A percentile compares a stretch with the other conserved stretches of the same genome.
These are phyloP conservation scores for Lagodon rhomboides DNA, from an alignment of 2,797 vertebrate genomes.

Conservation along the genomic window DNA sequence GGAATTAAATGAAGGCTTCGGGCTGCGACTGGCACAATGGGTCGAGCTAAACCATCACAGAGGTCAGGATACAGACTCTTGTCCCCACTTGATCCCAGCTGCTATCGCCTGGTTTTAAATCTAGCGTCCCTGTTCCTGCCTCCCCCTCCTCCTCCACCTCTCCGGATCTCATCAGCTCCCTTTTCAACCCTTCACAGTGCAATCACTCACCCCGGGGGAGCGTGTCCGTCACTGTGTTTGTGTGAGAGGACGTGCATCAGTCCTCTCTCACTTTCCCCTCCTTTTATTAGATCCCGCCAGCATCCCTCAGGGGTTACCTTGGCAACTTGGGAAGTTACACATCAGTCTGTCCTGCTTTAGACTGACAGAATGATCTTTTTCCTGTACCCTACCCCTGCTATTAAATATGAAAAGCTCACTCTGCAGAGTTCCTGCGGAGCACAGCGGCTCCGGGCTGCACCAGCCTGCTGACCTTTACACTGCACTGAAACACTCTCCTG, in stretches of 20 bases:
- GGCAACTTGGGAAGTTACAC: slow-evolving; percentile 61
- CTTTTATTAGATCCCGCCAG: slow-evolving; percentile 61
- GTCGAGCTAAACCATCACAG: slow-evolving; percentile 33
- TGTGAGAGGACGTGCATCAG: slow-evolving; percentile 54
- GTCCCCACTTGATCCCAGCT: slow-evolving; percentile 66
- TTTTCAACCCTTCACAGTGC: slow-evolving; percentile 55
- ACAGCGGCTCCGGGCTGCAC: slow-evolving; percentile 9
- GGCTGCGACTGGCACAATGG: slow-evolving; percentile 12
- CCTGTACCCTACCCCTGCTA: slow-evolving; percentile 11
- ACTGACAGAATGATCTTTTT: slow-evolving; percentile 51
- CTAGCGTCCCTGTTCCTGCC: slow-evolving; percentile 16
- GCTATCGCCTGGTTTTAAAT: slow-evolving; percentile 50
- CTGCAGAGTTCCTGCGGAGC: slow-evolving; percentile 25
- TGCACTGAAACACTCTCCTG: slow-evolving; percentile 23
- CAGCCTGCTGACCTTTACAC: slow-evolving; percentile 58
- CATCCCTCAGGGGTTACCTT: slow-evolving; percentile 67
- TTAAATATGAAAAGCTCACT: slow-evolving; percentile 62
- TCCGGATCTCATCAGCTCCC: slow-evolving; percentile 66
- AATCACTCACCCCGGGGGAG: slow-evolving; percentile 73
- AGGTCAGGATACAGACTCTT: slow-evolving; percentile 49
- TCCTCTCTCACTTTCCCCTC: slow-evolving; percentile 35
- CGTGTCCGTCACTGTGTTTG: slow-evolving; percentile 32
- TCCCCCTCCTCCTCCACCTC: slow-evolving; percentile 29
- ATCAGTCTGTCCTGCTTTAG: slow-evolving; percentile 47
- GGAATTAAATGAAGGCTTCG: slow-evolving; percentile 41